Base-by-base conservation (phyloP, 2,797 vertebrate species). In the Falco concolor region DNA sequence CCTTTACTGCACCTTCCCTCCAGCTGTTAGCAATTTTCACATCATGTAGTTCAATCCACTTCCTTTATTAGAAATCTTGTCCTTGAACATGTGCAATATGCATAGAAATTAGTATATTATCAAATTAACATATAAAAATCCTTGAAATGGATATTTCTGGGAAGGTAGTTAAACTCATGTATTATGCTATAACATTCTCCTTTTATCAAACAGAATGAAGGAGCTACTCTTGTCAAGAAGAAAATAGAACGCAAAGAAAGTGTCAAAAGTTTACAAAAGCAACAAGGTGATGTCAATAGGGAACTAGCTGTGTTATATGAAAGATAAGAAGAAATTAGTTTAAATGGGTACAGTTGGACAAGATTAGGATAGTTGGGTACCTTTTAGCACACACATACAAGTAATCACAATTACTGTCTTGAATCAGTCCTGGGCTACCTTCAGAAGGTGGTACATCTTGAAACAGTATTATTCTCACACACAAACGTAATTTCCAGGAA, bases 21-120 rank as follows among this genome's bases (percentile, higher is more conserved):
- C 73, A 78, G 65, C 69, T 87, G 79, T 76, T 88, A 53, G 40
- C 64, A 88, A 63, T 94, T 96, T 90, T 89, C 89, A 83, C 30
- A 68, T 90, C 73, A 86, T 38, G 60, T 68, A 59, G 56, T 72
- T 94, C 69, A 72, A 57, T 78, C 42, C 40, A 30, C 38, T 74
- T 82, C 59, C 57, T 68, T 64, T 83, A 72, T 57, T 52, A 88
- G 82, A 87, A 90, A 91, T 80, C 56, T 74, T 96, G 73, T 64
- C 57, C 79, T 68, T 92, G 94, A 93, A 86, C 20, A 6, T 38
- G 36, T 65, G 38, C 61, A 78, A 65, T 69, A 75, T 80, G 76
- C 53, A 54, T 86, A 75, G 79, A 95, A 90, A 72, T 85, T 4
- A 61, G 34, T 75, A 50, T 60, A 70, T 81, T 75, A 86, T 32